A percentile compares a stretch with the other conserved stretches of the same genome.
phyloP scores from a whole-genome alignment of 2,113 vertebrate species.

The Gadus macrocephalus region DNA sequence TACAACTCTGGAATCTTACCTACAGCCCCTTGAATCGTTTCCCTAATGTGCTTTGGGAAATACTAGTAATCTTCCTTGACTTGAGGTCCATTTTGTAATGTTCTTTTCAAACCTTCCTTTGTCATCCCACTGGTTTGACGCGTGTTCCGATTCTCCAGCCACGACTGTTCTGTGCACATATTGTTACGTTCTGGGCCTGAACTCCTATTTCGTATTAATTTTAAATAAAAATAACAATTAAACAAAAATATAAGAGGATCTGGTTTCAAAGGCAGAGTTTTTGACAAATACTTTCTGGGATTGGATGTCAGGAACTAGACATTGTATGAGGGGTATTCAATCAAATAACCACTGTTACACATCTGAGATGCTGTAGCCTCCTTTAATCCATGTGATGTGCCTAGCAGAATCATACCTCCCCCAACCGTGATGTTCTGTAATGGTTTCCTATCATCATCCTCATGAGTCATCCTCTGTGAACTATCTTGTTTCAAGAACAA shows the following conservation, averaged over 20 bases:
- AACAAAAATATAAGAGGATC: conserved; percentile 18
- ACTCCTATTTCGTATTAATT: conserved; percentile 35
- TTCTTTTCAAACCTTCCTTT: conserved; percentile 16
- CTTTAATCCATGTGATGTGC: conserved; percentile 28
- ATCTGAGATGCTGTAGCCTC: neutral
- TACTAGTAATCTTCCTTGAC: conserved; percentile 25
- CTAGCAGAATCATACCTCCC: conserved; percentile 24
- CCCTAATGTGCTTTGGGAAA: conserved; percentile 33
- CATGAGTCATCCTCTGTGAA: too few species aligned
- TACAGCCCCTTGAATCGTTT: neutral
- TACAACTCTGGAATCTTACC: too few species aligned
- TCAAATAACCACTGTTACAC: neutral
- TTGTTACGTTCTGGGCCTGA: conserved; percentile 26
- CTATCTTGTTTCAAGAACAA: too few species aligned
- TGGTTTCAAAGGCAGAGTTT: conserved; percentile 29
- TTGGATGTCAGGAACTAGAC: neutral
- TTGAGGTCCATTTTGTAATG: conserved; percentile 19
- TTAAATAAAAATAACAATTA: conserved; percentile 25
- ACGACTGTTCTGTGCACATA: conserved; percentile 2
- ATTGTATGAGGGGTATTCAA: neutral
- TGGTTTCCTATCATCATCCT: neutral
- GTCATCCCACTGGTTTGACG: conserved; percentile 24
- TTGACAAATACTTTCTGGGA: conserved; percentile 11
- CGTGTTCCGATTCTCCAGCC: neutral
- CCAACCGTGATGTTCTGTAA: neutral